Conservation (phyloP, 2,113 vertebrate genomes). For the Ictidomys tridecemlineatus region DNA sequence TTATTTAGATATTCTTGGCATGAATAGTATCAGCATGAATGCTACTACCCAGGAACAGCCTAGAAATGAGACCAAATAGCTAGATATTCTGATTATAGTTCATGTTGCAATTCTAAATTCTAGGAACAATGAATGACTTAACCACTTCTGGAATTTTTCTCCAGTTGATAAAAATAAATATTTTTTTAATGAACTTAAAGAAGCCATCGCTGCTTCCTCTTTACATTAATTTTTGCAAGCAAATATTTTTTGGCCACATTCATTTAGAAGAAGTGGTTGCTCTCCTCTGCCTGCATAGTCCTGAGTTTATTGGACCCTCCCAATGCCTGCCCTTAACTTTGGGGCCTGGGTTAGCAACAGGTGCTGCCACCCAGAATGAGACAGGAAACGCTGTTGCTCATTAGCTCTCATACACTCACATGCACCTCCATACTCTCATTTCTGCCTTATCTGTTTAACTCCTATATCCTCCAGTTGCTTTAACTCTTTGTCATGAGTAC, state of each 20-base stretch:
- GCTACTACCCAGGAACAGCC: background rate
- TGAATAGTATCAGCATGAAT: background rate
- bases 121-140: background rate
- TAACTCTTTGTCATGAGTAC: background rate
- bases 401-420: too few species aligned
- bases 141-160: background rate
- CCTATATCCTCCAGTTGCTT: background rate
- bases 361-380: background rate
- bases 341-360: too few species aligned
- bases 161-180: background rate
- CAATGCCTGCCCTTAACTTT: background rate
- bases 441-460: background rate
- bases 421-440: background rate
- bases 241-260: background rate
- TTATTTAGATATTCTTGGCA: conserved; percentile 9
- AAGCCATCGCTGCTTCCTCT: background rate
- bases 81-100: background rate
- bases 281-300: background rate
- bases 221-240: background rate
- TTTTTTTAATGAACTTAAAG: background rate
- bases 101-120: background rate
- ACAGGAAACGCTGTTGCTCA: background rate
- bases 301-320: background rate
- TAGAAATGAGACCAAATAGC: background rate
- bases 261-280: background rate